Evolutionary conservation across 2,797 vertebrate species (phyloP).

Genomic region (Lycodopsis pacificus): DNA sequence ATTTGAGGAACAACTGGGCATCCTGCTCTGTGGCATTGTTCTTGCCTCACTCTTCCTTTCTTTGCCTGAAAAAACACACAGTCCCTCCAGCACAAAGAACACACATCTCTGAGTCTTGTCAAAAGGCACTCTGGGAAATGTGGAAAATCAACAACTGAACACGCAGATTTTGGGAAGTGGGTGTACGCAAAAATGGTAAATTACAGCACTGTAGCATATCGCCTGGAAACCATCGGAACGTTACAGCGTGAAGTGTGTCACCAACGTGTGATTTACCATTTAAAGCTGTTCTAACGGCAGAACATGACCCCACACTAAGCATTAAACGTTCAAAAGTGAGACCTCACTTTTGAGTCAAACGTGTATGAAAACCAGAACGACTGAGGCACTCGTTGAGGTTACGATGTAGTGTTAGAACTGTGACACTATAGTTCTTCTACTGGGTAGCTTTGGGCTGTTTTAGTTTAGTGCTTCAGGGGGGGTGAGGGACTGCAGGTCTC

Average conservation of each 20-base stretch:
- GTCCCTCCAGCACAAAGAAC: constrained; percentile 18
- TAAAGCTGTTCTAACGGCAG: neutral
- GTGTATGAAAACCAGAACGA: neutral
- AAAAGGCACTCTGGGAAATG: constrained; percentile 17
- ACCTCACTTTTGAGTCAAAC: neutral
- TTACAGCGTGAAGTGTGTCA: constrained; percentile 4
- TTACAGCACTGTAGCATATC: constrained; percentile 24
- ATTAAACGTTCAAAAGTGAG: neutral
- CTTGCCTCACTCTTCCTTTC: constrained; percentile 31
- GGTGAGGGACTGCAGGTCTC: constrained; percentile 42
- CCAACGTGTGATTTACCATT: constrained; percentile 21
- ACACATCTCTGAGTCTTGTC: neutral
- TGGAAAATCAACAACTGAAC: constrained; percentile 35
- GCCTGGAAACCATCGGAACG: constrained; percentile 17
- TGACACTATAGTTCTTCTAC: neutral
- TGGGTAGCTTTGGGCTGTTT: constrained; percentile 15
- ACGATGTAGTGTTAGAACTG: neutral
- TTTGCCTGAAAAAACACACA: constrained; percentile 10
- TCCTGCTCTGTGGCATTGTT: constrained; percentile 55
- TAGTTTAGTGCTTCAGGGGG: neutral
- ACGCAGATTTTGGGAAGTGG: constrained; percentile 18
- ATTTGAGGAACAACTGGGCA: constrained; percentile 51
- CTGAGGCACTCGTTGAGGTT: constrained; percentile 1
- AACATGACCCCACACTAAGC: neutral
- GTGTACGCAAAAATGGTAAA: constrained; percentile 31